Evolutionary conservation across 2,888 invertebrate species (phyloP), one percentile per base, ranked within the genome.

Genomic region (Lycaena phlaeas): DNA sequence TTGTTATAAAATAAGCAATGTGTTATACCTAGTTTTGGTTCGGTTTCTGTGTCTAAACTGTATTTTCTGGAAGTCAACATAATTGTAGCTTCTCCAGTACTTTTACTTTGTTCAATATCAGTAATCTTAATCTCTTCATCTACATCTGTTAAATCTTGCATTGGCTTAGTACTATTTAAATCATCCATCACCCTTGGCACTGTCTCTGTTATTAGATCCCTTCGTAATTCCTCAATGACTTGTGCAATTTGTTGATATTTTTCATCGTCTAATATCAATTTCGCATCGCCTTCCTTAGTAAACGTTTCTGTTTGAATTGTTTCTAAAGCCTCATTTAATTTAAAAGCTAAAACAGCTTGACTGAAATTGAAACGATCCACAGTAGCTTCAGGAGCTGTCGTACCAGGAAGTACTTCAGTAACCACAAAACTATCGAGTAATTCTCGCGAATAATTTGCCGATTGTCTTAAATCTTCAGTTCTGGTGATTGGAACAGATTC

Each of bases 401-500:
- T 39, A 3, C 45, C 44, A 27, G 47, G n/a, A 7, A 40, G 37
- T 9, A 43, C 40, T 42, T 63, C 51, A 25, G 52, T 40, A 2
- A 42, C 36, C 4, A 50, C 40, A 12, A 75, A 52, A 42, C 52
- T 66, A 44, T 71, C 61, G 17, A 61, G 62, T 30, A 78, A 50
- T 43, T 76, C 65, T 46, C 57, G 61, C 1, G 73, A 75, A 39
- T 71, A 60, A 25, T 61, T 50, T 15, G 64, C 57, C 0, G 69
- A 58, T 44, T 74, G 61, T 46, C 65, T 60, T 1, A 73, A 50
- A 27, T 72, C 56, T 27, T 72, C 65, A 27, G 68, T 49, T 40
- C 65, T 64, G 27, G 72, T 58, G 4, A 67, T 43, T 26, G 67
- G 63, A 9, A 67, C 65, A 42, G 68, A 59, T 62, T 75, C 73